phyloP scores from a whole-genome alignment of 2,797 vertebrate genomes.

The Anniella stebbinsi region DNA sequence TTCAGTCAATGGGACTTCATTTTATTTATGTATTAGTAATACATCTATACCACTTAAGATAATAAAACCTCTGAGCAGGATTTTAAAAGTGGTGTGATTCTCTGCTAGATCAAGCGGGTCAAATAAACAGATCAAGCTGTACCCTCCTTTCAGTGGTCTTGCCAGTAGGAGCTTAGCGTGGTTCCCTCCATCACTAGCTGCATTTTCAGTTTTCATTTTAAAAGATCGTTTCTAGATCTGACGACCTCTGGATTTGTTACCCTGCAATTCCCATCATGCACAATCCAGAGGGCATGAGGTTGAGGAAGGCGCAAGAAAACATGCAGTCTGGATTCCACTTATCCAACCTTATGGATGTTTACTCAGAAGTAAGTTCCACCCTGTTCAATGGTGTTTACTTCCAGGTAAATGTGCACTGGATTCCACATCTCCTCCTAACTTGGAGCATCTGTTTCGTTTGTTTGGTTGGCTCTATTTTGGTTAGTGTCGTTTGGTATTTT shows the following conservation, averaged over 20 bases:
- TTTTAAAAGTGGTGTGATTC: too few species aligned
- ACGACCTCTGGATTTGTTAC: neutral
- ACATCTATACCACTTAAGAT: too few species aligned
- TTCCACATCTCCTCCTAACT: neutral
- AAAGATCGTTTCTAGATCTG: too few species aligned
- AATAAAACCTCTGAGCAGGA: too few species aligned
- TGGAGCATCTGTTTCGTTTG: too few species aligned
- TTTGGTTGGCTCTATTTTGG: neutral
- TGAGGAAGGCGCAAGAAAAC: too few species aligned
- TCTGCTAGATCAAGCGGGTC: too few species aligned
- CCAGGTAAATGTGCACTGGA: neutral
- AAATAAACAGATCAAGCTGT: too few species aligned
- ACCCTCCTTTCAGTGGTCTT: neutral
- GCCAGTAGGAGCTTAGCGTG: neutral
- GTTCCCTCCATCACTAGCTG: neutral
- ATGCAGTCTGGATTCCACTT: neutral
- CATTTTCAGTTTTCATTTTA: neutral
- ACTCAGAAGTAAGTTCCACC: neutral
- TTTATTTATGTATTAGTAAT: too few species aligned
- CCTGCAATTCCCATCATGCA: neutral
- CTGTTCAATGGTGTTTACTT: neutral
- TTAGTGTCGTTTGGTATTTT: neutral
- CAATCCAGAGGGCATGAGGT: neutral
- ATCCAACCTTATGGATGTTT: too few species aligned
- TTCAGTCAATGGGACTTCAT: too few species aligned